Base-by-base conservation (phyloP, 2,797 vertebrate genomes). In the Microctenopoma stevenorrisi region DNA sequence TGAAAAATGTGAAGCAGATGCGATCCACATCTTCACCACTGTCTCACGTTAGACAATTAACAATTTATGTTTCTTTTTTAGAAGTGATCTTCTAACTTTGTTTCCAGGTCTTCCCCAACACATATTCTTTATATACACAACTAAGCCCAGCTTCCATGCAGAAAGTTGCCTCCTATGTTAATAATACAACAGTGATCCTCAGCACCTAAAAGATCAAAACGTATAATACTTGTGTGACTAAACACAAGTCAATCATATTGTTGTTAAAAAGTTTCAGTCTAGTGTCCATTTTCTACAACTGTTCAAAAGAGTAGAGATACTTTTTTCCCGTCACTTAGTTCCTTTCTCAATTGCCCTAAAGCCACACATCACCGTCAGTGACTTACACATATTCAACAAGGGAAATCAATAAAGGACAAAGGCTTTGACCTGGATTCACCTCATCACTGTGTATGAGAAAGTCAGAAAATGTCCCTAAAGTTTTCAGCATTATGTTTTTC, bases 311-410 rank as follows among this genome's bases (percentile, higher is more conserved):
- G 18, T 2, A 14, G 0, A 14, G 25, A 35, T 18, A 33, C 16
- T 4, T 55, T 44, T 37, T 50, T 63, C 38, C 37, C 60, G 68
- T 60, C 7, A 1, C 22, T 64, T 51, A 55, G 16, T 47, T 18
- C 64, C 74, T 43, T 44, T 52, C 22, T 51, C 35, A 56, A 7
- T 65, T 18, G 12, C n/a, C n/a, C 25, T 47, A 49, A 56, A 70
- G 42, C 37, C n/a, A 48, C 42, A 46, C 57, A 14, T 64, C 40
- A 42, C 14, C 37, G 16, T 38, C 66, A 68, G 37, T 3, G 2
- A 42, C 40, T 59, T 18, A 18, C 25, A 72, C 12, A 67, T 35
- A 72, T 60, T 78, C 49, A 72, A 70, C 35, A 65, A 68, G 8
- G 13, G 22, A 68, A 68, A 72, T 68, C 58, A 61, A 62, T 64